Evolutionary conservation across 2,888 invertebrate genomes (phyloP), one percentile per base, ranked within the genome.

Genomic region (Pasiphila rectangulata): DNA sequence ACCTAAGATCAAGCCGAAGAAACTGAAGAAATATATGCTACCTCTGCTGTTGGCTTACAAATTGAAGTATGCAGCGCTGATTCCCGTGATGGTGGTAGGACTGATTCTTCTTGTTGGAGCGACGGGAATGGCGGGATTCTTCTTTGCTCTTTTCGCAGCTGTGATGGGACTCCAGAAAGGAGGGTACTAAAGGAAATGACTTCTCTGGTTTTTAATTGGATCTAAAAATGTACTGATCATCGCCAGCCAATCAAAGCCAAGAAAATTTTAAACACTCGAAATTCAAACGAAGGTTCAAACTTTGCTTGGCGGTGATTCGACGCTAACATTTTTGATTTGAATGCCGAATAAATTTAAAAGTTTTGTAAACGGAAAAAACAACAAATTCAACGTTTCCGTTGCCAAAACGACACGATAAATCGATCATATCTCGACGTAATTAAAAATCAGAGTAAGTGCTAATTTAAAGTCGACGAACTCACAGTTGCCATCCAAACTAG

Each of bases 71-170:
- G 91, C 95, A 61, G 92, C 94, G 1, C 72, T 96, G 41, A 91
- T 96, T 24, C 96, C 96, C 0, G 90, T 95, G 0, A 75, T 96
- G 72, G 90, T 95, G 56, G 93, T 94, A 39, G 92, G 92, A 3
- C 76, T 95, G 13, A 83, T 95, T 1, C 80, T 96, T 4, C 75
- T 96, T 36, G 92, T 94, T 2, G 94, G 94, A 50, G 93, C 95
- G 0, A 94, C 95, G 0, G 94, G 95, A 10, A 75, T 96, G 47
- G 96, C 95, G 12, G 96, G 96, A 55, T 96, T 96, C 83, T 96
- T 96, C 89, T 96, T 96, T 72, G 95, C 96, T 0, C 81, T 96
- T 7, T 96, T 96, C 66, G 94, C 95, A 38, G 94, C 95, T 1
- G 94, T 94, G 2, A 93, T 96, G 90, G 94, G 94, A 43, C 82